A percentile compares a stretch with the other conserved stretches of the same genome.
Conservation (phyloP, 2,113 vertebrate species). For the Rhynchopsitta pachyrhyncha region DNA sequence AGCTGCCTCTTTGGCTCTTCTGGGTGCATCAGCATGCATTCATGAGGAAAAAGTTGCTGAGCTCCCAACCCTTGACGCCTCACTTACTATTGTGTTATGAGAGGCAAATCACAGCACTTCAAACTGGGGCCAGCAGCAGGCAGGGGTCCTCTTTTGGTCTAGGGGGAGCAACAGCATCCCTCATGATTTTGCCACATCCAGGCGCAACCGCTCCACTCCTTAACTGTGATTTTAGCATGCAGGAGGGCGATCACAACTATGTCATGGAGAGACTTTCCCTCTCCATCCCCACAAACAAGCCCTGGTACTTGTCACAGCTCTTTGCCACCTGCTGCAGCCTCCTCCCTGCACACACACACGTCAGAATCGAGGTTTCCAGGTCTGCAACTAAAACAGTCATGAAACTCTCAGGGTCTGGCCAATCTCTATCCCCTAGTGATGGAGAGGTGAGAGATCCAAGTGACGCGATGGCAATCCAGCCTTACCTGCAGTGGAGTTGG, state of each 20-base stretch:
- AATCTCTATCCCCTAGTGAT: background rate
- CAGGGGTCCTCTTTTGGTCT: background rate
- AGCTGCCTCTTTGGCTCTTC: background rate
- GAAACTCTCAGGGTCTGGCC: background rate
- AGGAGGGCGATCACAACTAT: fast-evolving
- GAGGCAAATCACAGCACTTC: background rate
- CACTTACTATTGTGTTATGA: fast-evolving
- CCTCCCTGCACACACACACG: background rate
- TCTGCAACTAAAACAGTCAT: fast-evolving
- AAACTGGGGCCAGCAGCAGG: background rate
- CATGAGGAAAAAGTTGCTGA: background rate
- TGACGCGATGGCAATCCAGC: background rate
- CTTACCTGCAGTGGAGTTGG: slow-evolving; percentile 27
- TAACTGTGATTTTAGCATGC: background rate
- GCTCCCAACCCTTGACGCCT: background rate
- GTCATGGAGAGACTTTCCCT: background rate
- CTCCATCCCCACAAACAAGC: background rate
- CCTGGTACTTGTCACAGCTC: background rate
- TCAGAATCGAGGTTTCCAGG: fast-evolving
- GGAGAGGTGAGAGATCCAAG: background rate
- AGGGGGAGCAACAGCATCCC: background rate
- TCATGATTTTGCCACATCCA: fast-evolving
- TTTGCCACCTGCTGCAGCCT: background rate
- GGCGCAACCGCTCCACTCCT: background rate
- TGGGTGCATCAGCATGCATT: fast-evolving